Percentiles rank a stretch among this genome's conserved stretches.
phyloP scores from a whole-genome alignment of 2,113 vertebrate genomes.

The Phasianus colchicus region DNA sequence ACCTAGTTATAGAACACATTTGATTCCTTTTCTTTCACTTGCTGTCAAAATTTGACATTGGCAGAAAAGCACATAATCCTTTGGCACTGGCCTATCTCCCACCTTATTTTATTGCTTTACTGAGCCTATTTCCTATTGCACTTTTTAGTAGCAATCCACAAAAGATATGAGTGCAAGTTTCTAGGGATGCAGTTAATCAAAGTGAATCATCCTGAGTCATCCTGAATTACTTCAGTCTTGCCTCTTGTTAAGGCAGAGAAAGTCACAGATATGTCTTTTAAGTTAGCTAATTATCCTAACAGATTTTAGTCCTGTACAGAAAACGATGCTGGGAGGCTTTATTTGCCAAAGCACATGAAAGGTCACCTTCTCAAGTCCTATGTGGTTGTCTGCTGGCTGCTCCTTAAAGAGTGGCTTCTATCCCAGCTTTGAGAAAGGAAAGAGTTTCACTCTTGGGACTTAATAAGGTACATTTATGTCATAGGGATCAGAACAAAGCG shows the following conservation, averaged over 20 bases:
- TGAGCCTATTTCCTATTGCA: background rate
- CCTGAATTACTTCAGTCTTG: background rate
- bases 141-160: background rate
- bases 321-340: background rate
- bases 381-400: background rate
- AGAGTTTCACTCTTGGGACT: background rate
- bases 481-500: conserved; percentile 27
- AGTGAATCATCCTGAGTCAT: background rate
- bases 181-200: background rate
- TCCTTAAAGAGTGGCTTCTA: conserved; percentile 8
- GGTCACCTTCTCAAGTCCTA: background rate
- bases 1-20: background rate
- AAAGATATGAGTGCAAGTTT: background rate
- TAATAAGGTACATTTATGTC: background rate
- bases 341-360: background rate
- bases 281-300: background rate
- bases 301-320: background rate
- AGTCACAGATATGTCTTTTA: background rate
- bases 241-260: background rate
- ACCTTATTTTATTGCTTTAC: background rate
- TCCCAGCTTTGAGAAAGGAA: background rate
- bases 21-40: background rate
- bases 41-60: background rate
- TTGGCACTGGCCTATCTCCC: background rate
- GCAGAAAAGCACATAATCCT: background rate